phyloP scores from a whole-genome alignment of 2,797 vertebrate genomes.

The Selene dorsalis region DNA sequence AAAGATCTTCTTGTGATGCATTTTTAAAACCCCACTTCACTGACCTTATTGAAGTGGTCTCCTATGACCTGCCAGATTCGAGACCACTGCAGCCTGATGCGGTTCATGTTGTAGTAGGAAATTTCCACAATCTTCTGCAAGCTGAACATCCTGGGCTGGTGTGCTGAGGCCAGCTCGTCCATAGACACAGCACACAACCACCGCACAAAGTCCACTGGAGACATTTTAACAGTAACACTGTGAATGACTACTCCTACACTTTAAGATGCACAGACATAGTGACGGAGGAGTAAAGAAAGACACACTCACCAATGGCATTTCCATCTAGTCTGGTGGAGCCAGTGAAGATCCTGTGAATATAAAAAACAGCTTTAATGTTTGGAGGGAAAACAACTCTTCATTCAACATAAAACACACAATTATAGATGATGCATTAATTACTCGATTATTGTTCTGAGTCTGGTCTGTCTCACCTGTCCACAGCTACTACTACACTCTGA shows the following conservation, averaged over 20 bases:
- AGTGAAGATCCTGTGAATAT: slow-evolving; percentile 91
- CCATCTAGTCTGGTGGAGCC: slow-evolving; percentile 95
- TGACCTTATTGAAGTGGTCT: slow-evolving; percentile 97
- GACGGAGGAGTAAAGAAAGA: accelerated
- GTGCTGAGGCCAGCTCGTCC: slow-evolving; percentile 94
- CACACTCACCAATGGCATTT: slow-evolving; percentile 92
- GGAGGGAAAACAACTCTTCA: not conserved
- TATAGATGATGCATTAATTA: not conserved
- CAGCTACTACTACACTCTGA: slow-evolving; percentile 96
- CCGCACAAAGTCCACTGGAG: slow-evolving; percentile 94
- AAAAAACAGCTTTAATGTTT: slow-evolving; percentile 27
- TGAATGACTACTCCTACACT: not conserved
- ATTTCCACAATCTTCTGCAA: slow-evolving; percentile 98
- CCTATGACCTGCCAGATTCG: slow-evolving; percentile 98
- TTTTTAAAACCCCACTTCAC: slow-evolving; percentile 4
- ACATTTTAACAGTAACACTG: not conserved
- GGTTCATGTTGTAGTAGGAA: slow-evolving; percentile 99
- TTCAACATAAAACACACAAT: not conserved
- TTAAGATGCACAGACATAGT: not conserved
- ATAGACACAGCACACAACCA: slow-evolving; percentile 97
- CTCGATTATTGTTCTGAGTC: not conserved
- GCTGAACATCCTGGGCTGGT: slow-evolving; percentile 97
- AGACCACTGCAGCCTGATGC: slow-evolving; percentile 96
- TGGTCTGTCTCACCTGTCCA: slow-evolving; percentile 88
- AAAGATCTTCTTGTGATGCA: not conserved